Base-by-base conservation (phyloP, 1,140 invertebrate genomes). In the Drosophila tani region DNA sequence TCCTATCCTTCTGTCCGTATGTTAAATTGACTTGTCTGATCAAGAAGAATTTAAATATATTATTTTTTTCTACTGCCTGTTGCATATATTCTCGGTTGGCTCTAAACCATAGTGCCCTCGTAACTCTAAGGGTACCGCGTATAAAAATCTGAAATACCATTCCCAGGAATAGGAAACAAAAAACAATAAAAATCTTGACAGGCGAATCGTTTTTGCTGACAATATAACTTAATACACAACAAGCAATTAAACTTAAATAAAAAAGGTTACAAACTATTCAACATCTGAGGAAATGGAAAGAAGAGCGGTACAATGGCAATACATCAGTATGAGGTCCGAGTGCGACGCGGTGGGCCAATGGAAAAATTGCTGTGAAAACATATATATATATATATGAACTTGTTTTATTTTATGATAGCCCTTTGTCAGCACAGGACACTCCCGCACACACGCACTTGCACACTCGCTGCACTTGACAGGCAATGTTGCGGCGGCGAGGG, bases 171-270 rank as follows among this genome's bases (percentile, higher is more conserved):
- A 19, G 14, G 29, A 47, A 58, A 27, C 27, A 38, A 15, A 15
- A 51, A 38, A 17, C 5, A 14, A 40, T 19, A 40, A 40, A 58
- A 70, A 8, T 19, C 40, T 35, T 79, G 82, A 82, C 82, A 79
- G 58, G 62, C 71, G 47, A 70, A 64, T 49, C 59, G 58, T 75
- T 79, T 71, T 64, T 58, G 53, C 75, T 79, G 71, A 76, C 66
- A 57, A 79, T 84, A 88, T 83, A 88, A 84, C 81, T 78, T 83
- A 88, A 87, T 87, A 88, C 75, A 79, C 84, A 88, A 78, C 84
- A 83, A 84, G 83, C 83, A 87, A 87, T 88, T 87, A 87, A 87
- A 87, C 83, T 87, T 80, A 87, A 77, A 88, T 87, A 87, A 86
- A 87, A 87, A 83, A 83, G 77, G 84, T 83, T 77, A 88, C 80